Conservation (phyloP, 2,113 vertebrate genomes). For the Triplophysa dalaica region DNA sequence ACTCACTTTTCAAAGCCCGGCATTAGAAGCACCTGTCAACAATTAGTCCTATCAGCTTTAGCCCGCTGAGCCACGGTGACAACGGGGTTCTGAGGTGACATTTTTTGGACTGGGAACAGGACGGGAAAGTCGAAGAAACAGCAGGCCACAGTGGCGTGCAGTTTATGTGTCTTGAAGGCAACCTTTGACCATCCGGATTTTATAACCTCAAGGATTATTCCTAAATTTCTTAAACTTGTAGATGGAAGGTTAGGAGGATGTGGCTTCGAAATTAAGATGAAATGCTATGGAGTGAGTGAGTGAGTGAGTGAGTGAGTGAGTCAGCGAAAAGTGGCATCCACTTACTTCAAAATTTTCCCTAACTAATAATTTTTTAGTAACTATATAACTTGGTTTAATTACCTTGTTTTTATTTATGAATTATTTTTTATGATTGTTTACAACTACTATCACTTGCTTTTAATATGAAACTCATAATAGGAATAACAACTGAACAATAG, state of each 20-base stretch:
- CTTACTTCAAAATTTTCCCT: neutral
- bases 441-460: too few relatives aligned
- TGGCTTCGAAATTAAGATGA: conserved; percentile 54
- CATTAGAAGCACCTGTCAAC: conserved; percentile 73
- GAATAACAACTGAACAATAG: too few relatives aligned
- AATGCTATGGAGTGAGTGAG: conserved; percentile 7
- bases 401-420: too few relatives aligned
- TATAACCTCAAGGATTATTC: conserved; percentile 33
- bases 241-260: conserved; percentile 40
- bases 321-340: conserved; percentile 38
- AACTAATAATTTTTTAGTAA: too few relatives aligned
- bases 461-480: too few relatives aligned
- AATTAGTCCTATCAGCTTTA: conserved; percentile 70
- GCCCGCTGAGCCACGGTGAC: conserved; percentile 37
- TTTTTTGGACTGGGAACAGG: neutral
- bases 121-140: conserved; percentile 29
- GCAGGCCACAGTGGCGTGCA: neutral
- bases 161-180: conserved; percentile 13
- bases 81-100: conserved; percentile 25
- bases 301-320: neutral
- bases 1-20: conserved; percentile 72
- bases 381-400: too few relatives aligned
- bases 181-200: conserved; percentile 30
- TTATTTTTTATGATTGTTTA: too few relatives aligned
- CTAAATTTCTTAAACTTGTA: conserved; percentile 28